Evolutionary conservation across 2,113 vertebrate genomes (phyloP).

Genomic region (Lipotes vexillifer): DNA sequence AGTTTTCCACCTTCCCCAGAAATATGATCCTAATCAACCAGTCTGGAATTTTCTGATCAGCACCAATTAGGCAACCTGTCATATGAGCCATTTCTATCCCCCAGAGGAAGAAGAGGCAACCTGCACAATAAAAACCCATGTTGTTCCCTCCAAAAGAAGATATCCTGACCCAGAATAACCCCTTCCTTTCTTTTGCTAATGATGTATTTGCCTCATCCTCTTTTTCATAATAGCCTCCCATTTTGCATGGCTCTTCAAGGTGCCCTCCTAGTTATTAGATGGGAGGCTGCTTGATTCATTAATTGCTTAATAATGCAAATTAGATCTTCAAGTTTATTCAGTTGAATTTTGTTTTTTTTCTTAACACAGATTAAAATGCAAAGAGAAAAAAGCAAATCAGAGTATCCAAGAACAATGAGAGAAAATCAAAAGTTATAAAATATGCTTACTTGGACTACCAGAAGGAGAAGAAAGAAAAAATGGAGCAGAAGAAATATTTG

Average conservation of each 20-base stretch:
- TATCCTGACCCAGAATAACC: background rate
- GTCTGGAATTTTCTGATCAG: background rate
- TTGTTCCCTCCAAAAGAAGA: background rate
- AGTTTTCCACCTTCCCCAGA: background rate
- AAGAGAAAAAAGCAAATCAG: background rate
- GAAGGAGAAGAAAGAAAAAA: background rate
- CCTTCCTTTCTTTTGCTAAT: background rate
- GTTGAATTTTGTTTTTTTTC: background rate
- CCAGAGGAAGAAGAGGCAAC: background rate
- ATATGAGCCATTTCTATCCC: background rate
- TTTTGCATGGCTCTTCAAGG: background rate
- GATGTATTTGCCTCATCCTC: background rate
- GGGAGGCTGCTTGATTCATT: background rate
- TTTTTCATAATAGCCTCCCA: background rate
- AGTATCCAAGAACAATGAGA: background rate
- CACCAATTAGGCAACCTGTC: background rate
- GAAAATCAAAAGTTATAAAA: background rate
- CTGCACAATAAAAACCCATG: background rate
- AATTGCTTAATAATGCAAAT: background rate
- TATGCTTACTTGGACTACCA: background rate
- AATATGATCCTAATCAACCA: background rate
- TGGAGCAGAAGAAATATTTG: background rate
- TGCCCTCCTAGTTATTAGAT: background rate
- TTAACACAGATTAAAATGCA: background rate
- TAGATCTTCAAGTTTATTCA: background rate